phyloP scores from a whole-genome alignment of 2,888 invertebrate species.

The Sarcophaga rosellei region DNA sequence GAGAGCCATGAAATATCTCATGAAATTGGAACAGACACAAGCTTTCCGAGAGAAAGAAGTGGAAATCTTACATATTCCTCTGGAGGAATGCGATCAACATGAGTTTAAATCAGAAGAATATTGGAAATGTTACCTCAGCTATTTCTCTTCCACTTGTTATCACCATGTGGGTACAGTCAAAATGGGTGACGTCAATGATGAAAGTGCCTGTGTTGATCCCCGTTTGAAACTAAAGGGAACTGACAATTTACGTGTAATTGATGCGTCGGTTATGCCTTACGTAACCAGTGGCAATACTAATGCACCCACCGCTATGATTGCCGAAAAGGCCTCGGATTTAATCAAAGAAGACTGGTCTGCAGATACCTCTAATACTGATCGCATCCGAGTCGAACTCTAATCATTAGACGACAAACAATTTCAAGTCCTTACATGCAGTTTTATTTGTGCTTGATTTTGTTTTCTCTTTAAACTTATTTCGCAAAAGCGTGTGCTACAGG shows the following conservation, averaged over 20 bases:
- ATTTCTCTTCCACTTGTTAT: slow-evolving; percentile 85
- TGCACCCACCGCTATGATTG: slow-evolving; percentile 92
- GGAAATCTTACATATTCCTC: slow-evolving; percentile 69
- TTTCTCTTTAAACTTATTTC: background rate
- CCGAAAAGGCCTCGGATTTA: slow-evolving; percentile 88
- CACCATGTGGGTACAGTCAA: slow-evolving; percentile 87
- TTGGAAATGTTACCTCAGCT: slow-evolving; percentile 85
- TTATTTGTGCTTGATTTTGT: background rate
- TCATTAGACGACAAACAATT: too few relatives aligned
- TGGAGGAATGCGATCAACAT: slow-evolving; percentile 72
- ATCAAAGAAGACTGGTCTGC: slow-evolving; percentile 70
- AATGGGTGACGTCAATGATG: slow-evolving; percentile 85
- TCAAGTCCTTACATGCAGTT: background rate
- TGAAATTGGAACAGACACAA: slow-evolving; percentile 80
- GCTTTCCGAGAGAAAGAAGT: slow-evolving; percentile 79
- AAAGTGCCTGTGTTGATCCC: slow-evolving; percentile 85
- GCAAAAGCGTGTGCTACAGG: too few relatives aligned
- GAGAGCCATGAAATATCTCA: slow-evolving; percentile 79
- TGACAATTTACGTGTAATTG: slow-evolving; percentile 85
- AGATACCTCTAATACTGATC: background rate
- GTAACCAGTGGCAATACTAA: slow-evolving; percentile 90
- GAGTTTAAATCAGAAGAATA: slow-evolving; percentile 79
- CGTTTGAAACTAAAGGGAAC: slow-evolving; percentile 85
- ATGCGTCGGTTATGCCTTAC: slow-evolving; percentile 89
- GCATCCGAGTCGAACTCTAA: background rate